phyloP scores from a whole-genome alignment of 2,888 invertebrate genomes.

The Nemoura dubitans region DNA sequence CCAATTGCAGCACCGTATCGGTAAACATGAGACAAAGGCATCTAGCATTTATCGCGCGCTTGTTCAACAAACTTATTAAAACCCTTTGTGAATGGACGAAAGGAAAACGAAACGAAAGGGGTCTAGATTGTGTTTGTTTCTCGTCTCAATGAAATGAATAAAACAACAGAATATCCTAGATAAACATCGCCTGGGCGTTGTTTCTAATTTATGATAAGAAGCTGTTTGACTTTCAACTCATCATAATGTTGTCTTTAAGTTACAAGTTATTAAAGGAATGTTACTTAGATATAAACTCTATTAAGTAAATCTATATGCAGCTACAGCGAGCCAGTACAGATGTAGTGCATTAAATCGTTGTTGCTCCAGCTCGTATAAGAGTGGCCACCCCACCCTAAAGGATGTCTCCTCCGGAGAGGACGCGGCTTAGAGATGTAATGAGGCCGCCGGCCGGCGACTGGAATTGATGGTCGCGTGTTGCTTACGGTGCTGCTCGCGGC shows the following conservation, averaged over 20 bases:
- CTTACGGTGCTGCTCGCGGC: not conserved
- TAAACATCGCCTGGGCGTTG: conserved; percentile 40
- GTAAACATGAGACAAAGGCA: not conserved
- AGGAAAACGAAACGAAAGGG: not conserved
- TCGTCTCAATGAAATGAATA: conserved; percentile 31
- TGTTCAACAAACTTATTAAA: conserved; percentile 1
- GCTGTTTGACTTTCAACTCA: conserved; percentile 34
- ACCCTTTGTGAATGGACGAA: not conserved
- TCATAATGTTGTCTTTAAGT: conserved; percentile 30
- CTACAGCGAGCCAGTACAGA: not conserved
- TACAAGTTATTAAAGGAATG: conserved; percentile 25
- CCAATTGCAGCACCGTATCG: no score
- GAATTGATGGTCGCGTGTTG: conserved; percentile 9
- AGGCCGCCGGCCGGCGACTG: not conserved
- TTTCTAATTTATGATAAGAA: conserved; percentile 36
- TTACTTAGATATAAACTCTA: conserved; percentile 18
- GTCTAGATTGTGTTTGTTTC: conserved; percentile 34
- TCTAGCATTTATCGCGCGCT: not conserved
- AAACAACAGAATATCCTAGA: conserved; percentile 27
- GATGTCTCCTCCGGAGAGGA: not conserved
- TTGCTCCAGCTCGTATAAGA: not conserved
- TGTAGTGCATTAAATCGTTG: conserved; percentile 15
- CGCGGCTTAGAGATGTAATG: not conserved
- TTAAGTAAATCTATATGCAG: not conserved
- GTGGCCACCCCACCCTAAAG: not conserved